Percentiles rank a stretch among this genome's conserved stretches.
These are phyloP conservation scores for Orthosia cruda DNA, from an alignment of 2,888 invertebrate species.

Conservation along the genomic window DNA sequence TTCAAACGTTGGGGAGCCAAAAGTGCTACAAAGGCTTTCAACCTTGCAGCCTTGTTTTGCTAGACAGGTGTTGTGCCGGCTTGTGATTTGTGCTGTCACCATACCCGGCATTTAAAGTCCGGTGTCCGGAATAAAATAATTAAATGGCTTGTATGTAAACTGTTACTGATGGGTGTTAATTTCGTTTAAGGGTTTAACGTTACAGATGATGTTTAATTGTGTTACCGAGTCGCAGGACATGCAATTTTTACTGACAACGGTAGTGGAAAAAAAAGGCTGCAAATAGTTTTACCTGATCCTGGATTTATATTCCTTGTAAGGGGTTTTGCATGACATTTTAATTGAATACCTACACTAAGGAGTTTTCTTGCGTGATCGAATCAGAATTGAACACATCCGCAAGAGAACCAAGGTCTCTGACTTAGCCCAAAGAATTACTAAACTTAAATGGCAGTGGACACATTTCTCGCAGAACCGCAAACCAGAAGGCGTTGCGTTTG, in stretches of 20 bases:
- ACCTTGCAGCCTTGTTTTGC: constrained; percentile 6
- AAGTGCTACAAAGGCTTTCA: constrained; percentile 41
- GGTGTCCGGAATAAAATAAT: constrained; percentile 42
- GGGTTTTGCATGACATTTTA: background rate
- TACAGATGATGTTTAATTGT: background rate
- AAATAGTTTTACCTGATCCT: background rate
- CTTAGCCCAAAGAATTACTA: too few relatives aligned
- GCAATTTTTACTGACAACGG: background rate
- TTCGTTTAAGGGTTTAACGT: constrained; percentile 11
- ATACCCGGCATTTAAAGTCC: constrained; percentile 29
- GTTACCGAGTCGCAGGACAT: background rate
- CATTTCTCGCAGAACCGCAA: too few relatives aligned
- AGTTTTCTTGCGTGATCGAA: too few relatives aligned
- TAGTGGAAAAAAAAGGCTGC: background rate
- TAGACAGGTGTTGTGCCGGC: constrained; percentile 33
- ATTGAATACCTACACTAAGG: too few relatives aligned
- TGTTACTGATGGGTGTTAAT: constrained; percentile 18
- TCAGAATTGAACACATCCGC: too few relatives aligned
- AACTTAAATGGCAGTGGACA: too few relatives aligned
- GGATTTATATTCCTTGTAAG: background rate
- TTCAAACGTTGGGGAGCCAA: constrained; percentile 45
- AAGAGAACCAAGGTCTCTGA: too few relatives aligned
- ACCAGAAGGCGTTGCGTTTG: too few relatives aligned
- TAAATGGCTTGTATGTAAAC: constrained; percentile 45
- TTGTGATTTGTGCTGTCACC: constrained; percentile 51